Conservation (phyloP, 2,113 vertebrate species). For the Damaliscus lunatus region DNA sequence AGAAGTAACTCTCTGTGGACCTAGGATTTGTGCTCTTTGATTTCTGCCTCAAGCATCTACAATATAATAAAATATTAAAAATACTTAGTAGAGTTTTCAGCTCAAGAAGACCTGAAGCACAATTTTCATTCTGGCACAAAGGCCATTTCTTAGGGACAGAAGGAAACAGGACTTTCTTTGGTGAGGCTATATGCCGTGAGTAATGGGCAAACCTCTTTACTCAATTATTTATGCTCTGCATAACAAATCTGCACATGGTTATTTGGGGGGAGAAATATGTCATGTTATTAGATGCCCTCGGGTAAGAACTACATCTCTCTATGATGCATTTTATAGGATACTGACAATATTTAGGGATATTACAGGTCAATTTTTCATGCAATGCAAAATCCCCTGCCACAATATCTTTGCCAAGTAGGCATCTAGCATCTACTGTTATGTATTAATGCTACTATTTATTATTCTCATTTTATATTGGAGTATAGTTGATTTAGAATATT, state of each 20-base stretch:
- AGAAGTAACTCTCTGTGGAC: background rate
- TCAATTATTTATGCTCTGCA: background rate
- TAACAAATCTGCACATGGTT: background rate
- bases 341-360: background rate
- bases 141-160: background rate
- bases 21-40: background rate
- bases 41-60: constrained; percentile 11
- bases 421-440: background rate
- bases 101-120: background rate
- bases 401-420: background rate
- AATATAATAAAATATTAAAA: constrained; percentile 5
- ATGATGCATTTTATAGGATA: background rate
- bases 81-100: background rate
- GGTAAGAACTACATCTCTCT: background rate
- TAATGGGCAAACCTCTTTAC: background rate
- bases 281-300: background rate
- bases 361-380: background rate
- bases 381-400: background rate
- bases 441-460: background rate
- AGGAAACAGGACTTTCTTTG: background rate
- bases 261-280: background rate
- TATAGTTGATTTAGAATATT: background rate
- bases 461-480: background rate
- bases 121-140: background rate
- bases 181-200: background rate